phyloP scores from a whole-genome alignment of 2,797 vertebrate genomes.

The Enteromius radiatus region DNA sequence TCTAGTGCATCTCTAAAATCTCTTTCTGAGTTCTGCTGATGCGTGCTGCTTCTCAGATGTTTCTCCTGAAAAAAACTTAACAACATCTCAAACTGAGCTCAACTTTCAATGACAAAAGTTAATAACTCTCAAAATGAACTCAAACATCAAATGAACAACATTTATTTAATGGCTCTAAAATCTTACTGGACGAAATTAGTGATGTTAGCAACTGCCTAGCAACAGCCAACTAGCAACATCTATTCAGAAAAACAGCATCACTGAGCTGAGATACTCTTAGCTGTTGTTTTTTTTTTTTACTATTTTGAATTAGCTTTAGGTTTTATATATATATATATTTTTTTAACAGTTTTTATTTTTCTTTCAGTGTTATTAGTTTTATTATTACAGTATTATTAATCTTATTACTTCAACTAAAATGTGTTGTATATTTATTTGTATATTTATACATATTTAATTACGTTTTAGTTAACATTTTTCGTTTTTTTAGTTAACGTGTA shows the following conservation, averaged over 20 bases:
- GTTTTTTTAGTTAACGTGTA: neutral
- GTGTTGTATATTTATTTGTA: neutral
- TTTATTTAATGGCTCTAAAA: neutral
- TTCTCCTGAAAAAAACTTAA: neutral
- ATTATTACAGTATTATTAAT: neutral
- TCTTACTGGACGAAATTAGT: neutral
- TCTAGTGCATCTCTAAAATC: neutral
- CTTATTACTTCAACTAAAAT: neutral
- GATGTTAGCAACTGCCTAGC: neutral
- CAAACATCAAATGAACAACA: neutral
- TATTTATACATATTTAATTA: neutral
- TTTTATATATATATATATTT: neutral
- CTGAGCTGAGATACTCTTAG: neutral
- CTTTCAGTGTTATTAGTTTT: too few species aligned
- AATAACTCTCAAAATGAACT: neutral
- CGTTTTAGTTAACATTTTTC: neutral
- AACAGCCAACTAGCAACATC: neutral
- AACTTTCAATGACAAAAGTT: neutral
- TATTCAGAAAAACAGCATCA: neutral
- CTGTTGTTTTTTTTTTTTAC: too few species aligned
- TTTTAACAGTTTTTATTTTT: too few species aligned
- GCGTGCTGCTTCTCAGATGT: neutral
- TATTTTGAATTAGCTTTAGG: neutral
- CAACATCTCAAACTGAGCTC: neutral
- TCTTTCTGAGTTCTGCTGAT: neutral